Conservation (phyloP, 2,888 invertebrate species). For the Eumerus sabulonum region DNA sequence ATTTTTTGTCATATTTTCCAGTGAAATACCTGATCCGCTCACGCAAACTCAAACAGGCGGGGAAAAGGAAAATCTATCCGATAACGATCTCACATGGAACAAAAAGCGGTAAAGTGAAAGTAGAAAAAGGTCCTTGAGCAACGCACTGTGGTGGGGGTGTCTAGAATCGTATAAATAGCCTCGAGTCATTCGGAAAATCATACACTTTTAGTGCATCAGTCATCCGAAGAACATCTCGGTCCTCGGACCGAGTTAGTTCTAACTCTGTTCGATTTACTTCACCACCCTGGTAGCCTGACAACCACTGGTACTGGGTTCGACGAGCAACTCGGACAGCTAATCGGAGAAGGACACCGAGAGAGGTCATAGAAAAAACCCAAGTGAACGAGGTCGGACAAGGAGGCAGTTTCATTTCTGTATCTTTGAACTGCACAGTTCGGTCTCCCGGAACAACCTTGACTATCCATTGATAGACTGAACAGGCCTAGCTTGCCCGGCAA, state of each 20-base stretch:
- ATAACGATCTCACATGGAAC: slow-evolving; percentile 56
- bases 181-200: slow-evolving; percentile 26
- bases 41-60: slow-evolving; percentile 42
- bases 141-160: slow-evolving; percentile 47
- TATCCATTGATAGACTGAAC: slow-evolving; percentile 46
- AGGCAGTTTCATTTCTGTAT: slow-evolving; percentile 12
- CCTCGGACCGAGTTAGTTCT: slow-evolving; percentile 33
- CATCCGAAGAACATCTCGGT: slow-evolving; percentile 60
- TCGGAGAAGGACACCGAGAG: slow-evolving; percentile 56
- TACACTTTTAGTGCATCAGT: slow-evolving; percentile 65
- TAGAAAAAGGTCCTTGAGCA: slow-evolving; percentile 52
- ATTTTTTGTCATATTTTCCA: slow-evolving; percentile 18
- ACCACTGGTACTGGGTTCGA: slow-evolving; percentile 30
- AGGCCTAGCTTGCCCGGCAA: slow-evolving; percentile 48
- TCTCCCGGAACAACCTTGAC: slow-evolving; percentile 40
- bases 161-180: slow-evolving; percentile 53
- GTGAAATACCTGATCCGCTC: slow-evolving; percentile 37
- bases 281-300: slow-evolving; percentile 1
- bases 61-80: slow-evolving; percentile 44
- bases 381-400: slow-evolving; percentile 37
- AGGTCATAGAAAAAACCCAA: slow-evolving; percentile 41
- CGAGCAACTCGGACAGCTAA: slow-evolving; percentile 13
- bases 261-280: slow-evolving; percentile 7
- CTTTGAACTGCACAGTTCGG: slow-evolving; percentile 30
- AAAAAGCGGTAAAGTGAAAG: slow-evolving; percentile 17